Conservation (phyloP, 2,888 invertebrate species). For the Meloe dianella region DNA sequence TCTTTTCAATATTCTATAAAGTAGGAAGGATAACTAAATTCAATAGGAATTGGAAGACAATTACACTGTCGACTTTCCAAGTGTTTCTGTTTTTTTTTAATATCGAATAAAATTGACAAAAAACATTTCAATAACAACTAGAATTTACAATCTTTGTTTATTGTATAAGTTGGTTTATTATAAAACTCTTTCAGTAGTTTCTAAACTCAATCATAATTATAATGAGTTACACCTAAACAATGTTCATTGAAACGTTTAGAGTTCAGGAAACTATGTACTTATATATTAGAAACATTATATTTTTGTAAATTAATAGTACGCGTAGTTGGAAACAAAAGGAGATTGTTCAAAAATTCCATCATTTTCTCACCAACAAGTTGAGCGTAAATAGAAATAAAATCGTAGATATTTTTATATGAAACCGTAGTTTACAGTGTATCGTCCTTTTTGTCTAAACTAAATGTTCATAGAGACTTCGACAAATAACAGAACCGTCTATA, state of each 20-base stretch:
- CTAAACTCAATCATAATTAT: conserved; percentile 6
- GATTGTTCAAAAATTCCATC: neutral
- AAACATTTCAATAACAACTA: neutral
- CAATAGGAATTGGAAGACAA: neutral
- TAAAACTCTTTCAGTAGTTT: neutral
- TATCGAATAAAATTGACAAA: neutral
- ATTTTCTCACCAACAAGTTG: neutral
- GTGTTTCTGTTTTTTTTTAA: neutral
- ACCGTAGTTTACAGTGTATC: neutral
- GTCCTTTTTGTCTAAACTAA: conserved; percentile 5
- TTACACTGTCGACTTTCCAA: neutral
- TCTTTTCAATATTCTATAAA: conserved; percentile 8
- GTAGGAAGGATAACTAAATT: neutral
- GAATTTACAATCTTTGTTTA: neutral
- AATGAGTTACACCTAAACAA: conserved; percentile 1
- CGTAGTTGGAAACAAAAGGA: neutral
- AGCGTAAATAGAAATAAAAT: neutral
- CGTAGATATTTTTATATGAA: neutral
- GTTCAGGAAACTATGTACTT: neutral
- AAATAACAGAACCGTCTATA: conserved; percentile 10
- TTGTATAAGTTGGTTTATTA: neutral
- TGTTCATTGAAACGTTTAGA: neutral
- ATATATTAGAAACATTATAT: neutral
- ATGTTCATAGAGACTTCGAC: neutral
- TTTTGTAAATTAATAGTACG: too few relatives aligned